Conservation (phyloP, 2,797 vertebrate genomes). For the Discoglossus pictus region DNA sequence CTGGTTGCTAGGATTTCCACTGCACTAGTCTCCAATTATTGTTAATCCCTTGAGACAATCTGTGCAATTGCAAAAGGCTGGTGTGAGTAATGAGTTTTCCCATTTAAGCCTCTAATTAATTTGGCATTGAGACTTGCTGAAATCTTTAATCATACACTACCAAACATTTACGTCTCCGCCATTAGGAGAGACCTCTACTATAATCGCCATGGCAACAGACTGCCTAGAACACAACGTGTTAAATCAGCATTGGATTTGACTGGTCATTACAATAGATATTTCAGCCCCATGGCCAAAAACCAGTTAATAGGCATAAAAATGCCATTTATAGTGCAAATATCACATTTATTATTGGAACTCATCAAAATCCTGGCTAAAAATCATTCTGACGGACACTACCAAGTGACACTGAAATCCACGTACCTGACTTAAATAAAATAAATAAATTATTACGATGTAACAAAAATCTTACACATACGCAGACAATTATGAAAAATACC, state of each 20-base stretch:
- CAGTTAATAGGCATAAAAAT: too few species aligned
- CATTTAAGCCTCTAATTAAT: constrained; percentile 56
- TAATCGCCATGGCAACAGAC: constrained; percentile 10
- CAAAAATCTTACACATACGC: too few species aligned
- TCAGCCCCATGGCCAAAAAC: too few species aligned
- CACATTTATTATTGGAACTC: too few species aligned
- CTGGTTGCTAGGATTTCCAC: constrained; percentile 56
- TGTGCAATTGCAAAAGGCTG: constrained; percentile 1
- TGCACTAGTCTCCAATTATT: constrained; percentile 53
- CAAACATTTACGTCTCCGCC: constrained; percentile 45
- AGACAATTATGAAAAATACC: too few species aligned
- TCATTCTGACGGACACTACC: too few species aligned
- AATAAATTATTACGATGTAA: too few species aligned
- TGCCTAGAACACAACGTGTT: not conserved
- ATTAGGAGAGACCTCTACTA: constrained; percentile 41
- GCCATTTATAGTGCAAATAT: too few species aligned
- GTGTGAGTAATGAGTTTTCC: constrained; percentile 45
- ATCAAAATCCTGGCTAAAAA: too few species aligned
- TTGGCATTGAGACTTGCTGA: constrained; percentile 48
- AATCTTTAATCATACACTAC: constrained; percentile 47
- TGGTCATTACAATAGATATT: too few species aligned
- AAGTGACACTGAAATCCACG: too few species aligned
- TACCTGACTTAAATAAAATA: too few species aligned
- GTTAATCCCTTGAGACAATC: constrained; percentile 40
- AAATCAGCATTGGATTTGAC: not conserved